Percentiles rank a stretch among this genome's conserved stretches.
Evolutionary conservation across 1,140 invertebrate genomes (phyloP).

Genomic region (Theocolax elegans): DNA sequence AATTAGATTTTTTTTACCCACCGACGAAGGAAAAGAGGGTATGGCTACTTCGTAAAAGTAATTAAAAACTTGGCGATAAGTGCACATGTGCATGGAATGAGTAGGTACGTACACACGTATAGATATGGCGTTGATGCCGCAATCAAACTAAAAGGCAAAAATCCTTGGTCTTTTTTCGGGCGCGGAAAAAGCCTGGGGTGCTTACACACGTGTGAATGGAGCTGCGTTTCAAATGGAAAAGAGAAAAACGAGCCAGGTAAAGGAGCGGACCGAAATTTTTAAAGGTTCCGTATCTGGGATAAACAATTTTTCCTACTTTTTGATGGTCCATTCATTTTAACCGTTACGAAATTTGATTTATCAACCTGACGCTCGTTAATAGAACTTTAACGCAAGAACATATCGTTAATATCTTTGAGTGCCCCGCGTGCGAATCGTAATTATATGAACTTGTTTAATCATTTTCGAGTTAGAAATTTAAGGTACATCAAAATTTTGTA

Average conservation of each 20-base stretch:
- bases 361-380: no score
- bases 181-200: background rate
- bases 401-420: no score
- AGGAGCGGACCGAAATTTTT: background rate
- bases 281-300: no score
- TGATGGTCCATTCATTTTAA: no score
- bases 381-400: no score
- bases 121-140: constrained; percentile 25
- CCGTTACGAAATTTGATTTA: no score
- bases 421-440: no score
- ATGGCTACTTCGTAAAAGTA: constrained; percentile 33
- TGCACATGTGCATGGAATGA: constrained; percentile 40
- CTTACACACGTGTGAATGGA: background rate
- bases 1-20: constrained; percentile 32
- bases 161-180: constrained; percentile 10
- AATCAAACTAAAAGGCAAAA: constrained; percentile 53
- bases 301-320: no score
- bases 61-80: constrained; percentile 48
- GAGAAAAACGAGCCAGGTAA: background rate
- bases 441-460: no score
- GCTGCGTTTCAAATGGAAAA: background rate
- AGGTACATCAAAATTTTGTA: no score
- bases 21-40: background rate
- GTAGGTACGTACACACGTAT: background rate
- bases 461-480: no score